These are phyloP conservation scores for Drosophila triauraria DNA, from an alignment of 1,140 invertebrate species.

Conservation along the genomic window DNA sequence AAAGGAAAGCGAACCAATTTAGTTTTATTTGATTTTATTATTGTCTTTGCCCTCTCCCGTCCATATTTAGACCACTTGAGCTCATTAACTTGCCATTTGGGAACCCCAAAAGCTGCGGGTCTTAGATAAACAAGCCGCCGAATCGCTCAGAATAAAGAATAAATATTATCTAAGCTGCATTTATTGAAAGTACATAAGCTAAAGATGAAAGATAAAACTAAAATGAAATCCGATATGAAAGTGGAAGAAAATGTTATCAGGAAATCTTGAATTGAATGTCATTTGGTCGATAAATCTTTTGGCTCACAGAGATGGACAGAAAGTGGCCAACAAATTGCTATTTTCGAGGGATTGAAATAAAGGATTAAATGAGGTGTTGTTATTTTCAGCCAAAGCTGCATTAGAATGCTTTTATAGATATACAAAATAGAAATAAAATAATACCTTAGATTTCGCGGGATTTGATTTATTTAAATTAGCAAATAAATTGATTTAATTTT, in stretches of 20 bases:
- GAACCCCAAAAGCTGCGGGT: conserved; percentile 50
- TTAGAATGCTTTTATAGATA: conserved; percentile 6
- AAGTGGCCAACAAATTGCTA: conserved; percentile 43
- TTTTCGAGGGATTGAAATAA: too few relatives aligned
- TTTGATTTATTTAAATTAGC: too few relatives aligned
- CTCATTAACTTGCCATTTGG: conserved; percentile 72
- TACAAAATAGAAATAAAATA: too few relatives aligned
- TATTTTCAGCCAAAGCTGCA: neutral
- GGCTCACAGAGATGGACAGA: conserved; percentile 34
- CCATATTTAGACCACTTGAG: conserved; percentile 56
- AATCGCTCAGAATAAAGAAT: conserved; percentile 3
- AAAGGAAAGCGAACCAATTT: conserved; percentile 39
- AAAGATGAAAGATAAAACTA: conserved; percentile 12
- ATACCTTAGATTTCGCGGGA: too few relatives aligned
- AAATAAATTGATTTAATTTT: too few relatives aligned
- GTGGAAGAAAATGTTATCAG: conserved; percentile 14
- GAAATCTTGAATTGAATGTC: conserved; percentile 48
- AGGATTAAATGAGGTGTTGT: neutral
- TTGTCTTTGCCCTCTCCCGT: conserved; percentile 32
- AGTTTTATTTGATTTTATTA: conserved; percentile 62
- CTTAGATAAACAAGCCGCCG: conserved; percentile 10
- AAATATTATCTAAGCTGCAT: conserved; percentile 25
- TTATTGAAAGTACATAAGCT: conserved; percentile 25
- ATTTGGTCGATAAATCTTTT: conserved; percentile 51
- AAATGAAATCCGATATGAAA: conserved; percentile 12